phyloP scores from a whole-genome alignment of 2,888 invertebrate genomes.

The Amiota mariae region DNA sequence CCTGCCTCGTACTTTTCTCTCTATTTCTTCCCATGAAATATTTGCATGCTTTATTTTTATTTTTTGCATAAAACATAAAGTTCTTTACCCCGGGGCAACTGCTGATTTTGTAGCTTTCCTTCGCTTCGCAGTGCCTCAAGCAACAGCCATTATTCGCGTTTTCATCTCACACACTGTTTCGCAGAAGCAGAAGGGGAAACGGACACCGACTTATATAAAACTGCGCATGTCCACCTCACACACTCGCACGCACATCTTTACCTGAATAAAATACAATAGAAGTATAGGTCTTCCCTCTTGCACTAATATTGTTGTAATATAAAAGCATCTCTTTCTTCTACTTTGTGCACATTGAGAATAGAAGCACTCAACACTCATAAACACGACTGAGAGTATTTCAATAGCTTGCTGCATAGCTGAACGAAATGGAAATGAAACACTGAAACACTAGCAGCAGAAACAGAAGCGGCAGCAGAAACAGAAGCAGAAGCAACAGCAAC shows the following conservation, averaged over 20 bases:
- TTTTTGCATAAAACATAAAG: conserved; percentile 4
- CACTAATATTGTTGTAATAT: background rate
- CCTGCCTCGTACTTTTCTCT: conserved; percentile 50
- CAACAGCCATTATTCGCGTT: conserved; percentile 62
- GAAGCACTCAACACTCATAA: conserved; percentile 25
- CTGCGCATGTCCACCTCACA: conserved; percentile 44
- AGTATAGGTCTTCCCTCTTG: conserved; percentile 27
- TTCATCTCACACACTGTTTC: conserved; percentile 56
- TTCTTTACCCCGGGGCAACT: conserved; percentile 33
- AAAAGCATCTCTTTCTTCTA: background rate
- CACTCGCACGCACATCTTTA: background rate
- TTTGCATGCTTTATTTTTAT: conserved; percentile 11
- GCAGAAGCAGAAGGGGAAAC: conserved; percentile 48
- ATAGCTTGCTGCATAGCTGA: conserved; percentile 27
- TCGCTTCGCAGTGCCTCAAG: conserved; percentile 29
- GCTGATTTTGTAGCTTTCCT: conserved; percentile 36
- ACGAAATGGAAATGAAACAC: conserved; percentile 54
- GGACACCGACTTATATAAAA: conserved; percentile 32
- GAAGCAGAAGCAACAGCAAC: background rate
- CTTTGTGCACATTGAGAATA: background rate
- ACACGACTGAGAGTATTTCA: conserved; percentile 26
- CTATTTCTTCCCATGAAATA: conserved; percentile 6
- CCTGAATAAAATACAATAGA: conserved; percentile 11
- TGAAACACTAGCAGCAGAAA: conserved; percentile 26
- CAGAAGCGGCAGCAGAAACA: too few species aligned